Evolutionary conservation across 2,888 invertebrate species (phyloP).

Genomic region (Zhuqinia jingwanae): DNA sequence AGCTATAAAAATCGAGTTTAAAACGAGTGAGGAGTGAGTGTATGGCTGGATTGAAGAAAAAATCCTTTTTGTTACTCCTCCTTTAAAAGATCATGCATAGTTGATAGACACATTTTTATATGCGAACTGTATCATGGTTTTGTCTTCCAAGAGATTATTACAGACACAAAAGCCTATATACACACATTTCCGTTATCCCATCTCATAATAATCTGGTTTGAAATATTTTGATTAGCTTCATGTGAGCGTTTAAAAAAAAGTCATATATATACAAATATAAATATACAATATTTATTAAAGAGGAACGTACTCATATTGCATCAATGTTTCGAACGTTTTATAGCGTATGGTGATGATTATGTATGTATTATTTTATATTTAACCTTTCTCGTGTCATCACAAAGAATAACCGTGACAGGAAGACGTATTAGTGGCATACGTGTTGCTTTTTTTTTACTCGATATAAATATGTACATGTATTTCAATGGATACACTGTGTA

Average conservation of each 20-base stretch:
- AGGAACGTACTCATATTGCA: background rate
- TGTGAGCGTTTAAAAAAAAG: background rate
- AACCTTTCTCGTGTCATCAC: slow-evolving; percentile 53
- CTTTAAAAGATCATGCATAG: background rate
- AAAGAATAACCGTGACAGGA: slow-evolving; percentile 64
- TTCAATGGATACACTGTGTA: slow-evolving; percentile 23
- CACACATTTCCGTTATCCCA: slow-evolving; percentile 38
- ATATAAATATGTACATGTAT: background rate
- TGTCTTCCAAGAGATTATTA: slow-evolving; percentile 60
- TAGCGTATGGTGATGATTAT: background rate
- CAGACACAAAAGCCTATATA: background rate
- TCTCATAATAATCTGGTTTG: slow-evolving; percentile 51
- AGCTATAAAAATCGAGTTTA: slow-evolving; percentile 54
- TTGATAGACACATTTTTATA: slow-evolving; percentile 27
- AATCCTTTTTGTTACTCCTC: slow-evolving; percentile 42
- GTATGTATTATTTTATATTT: slow-evolving; percentile 31
- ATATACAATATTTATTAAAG: too few species aligned
- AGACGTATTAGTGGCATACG: slow-evolving; percentile 54
- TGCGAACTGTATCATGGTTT: slow-evolving; percentile 51
- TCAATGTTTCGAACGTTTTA: background rate
- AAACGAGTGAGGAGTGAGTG: background rate
- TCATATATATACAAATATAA: too few species aligned
- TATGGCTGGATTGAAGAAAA: too few species aligned
- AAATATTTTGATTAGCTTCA: slow-evolving; percentile 72
- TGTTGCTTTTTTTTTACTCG: slow-evolving; percentile 18